Base-by-base conservation (phyloP, 2,888 invertebrate species). In the Euclidia mi region DNA sequence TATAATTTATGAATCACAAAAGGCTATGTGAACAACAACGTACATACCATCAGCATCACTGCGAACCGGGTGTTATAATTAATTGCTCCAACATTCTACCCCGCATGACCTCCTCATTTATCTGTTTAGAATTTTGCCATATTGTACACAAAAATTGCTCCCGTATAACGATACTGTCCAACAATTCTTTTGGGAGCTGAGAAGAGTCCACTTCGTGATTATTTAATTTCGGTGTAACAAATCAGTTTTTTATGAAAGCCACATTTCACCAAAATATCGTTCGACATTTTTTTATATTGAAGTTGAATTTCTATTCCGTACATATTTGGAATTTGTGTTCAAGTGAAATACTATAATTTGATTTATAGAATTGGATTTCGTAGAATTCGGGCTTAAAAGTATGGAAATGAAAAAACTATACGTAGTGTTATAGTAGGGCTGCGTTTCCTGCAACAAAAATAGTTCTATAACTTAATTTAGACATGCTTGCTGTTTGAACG, bases 31-130 rank as follows among this genome's bases (percentile, higher is more conserved):
- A 12, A 40, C 12, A n/a, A 32, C 10, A 9, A 11, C 9, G 20
- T 0, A 7, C 20, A 2, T 42, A 9, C 18, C 47, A 47, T 40
- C 47, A 9, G 15, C 47, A 47, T 40, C 47, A 48, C 41, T 64
- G 44, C 7, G 12, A 2, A 35, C 12, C 37, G 4, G 15, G 28
- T 35, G 34, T 45, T 75, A 76, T 83, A 84, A 87, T 87, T 82
- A 84, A 87, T 86, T 72, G 82, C 68, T 46, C 66, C 63, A 62
- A 65, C 74, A 65, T 72, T 73, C 63, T 20, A 61, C 70, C 71
- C 61, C 61, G 52, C 48, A 44, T 65, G 76, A 78, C 76, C 68
- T 69, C 55, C 71, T 73, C 76, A 74, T 82, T 81, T 76, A 76
- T 79, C 72, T 74, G 76, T 79, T 81, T 77, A 58, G 57, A 69